phyloP scores from a whole-genome alignment of 2,797 vertebrate genomes.

The Streptopelia turtur region DNA sequence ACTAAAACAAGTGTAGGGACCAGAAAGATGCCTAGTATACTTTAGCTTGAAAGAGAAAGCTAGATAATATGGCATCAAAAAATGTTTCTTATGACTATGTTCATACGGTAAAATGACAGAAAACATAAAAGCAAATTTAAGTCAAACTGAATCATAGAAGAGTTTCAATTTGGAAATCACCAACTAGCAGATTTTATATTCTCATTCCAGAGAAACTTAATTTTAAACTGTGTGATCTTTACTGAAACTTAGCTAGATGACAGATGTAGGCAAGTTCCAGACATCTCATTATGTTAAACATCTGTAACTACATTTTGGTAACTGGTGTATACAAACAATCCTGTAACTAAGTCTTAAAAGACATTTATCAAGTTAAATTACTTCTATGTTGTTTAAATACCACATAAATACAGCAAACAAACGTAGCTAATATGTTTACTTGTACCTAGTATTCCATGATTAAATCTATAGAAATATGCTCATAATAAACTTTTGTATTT shows the following conservation, averaged over 20 bases:
- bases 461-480: slow-evolving; percentile 20
- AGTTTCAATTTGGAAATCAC: neutral
- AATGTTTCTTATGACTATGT: neutral
- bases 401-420: slow-evolving; percentile 38
- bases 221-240: neutral
- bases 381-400: neutral
- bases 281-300: neutral
- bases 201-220: neutral
- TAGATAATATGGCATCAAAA: neutral
- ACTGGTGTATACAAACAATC: neutral
- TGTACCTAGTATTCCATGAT: neutral
- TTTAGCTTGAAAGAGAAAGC: neutral
- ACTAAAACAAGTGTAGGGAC: neutral
- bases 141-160: neutral
- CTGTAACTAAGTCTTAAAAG: neutral
- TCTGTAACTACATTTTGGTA: neutral
- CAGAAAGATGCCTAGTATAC: neutral
- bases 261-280: neutral
- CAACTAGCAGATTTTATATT: neutral
- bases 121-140: neutral
- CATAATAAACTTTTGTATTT: slow-evolving; percentile 15
- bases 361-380: neutral
- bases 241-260: neutral
- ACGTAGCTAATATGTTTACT: neutral
- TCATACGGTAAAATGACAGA: neutral